Percentiles rank a stretch among this genome's conserved stretches.
phyloP scores from a whole-genome alignment of 1,140 invertebrate genomes.

The Drosophila repleta region DNA sequence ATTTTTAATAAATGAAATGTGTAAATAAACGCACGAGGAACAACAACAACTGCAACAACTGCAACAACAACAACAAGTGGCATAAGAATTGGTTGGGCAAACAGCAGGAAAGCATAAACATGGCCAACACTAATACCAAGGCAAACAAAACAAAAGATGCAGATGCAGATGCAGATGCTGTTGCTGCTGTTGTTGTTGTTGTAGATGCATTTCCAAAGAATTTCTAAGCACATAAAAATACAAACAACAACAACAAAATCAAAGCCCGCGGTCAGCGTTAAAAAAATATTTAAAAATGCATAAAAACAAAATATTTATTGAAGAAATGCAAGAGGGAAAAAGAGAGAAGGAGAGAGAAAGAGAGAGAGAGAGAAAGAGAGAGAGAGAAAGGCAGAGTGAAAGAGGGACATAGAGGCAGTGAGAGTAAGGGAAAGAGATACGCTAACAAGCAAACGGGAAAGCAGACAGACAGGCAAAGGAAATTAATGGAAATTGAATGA shows the following conservation, averaged over 20 bases:
- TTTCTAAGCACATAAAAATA: conserved; percentile 71
- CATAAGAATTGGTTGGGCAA: conserved; percentile 74
- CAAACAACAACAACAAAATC: conserved; percentile 26
- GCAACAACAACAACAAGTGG: conserved; percentile 13
- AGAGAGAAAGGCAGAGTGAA: background rate
- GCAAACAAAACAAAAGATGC: conserved; percentile 70
- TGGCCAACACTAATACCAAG: conserved; percentile 68
- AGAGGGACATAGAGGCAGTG: background rate
- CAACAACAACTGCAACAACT: conserved; percentile 21
- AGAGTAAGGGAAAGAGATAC: background rate
- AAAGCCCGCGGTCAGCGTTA: conserved; percentile 69
- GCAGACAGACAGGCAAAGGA: background rate
- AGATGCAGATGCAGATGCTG: conserved; percentile 59
- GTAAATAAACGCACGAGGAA: conserved; percentile 59
- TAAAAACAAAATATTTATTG: conserved; percentile 82
- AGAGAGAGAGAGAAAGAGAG: background rate
- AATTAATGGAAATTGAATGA: background rate
- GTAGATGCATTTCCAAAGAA: conserved; percentile 74
- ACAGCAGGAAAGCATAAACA: conserved; percentile 80
- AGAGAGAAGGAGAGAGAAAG: background rate
- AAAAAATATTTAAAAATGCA: conserved; percentile 80
- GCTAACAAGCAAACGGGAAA: conserved; percentile 39
- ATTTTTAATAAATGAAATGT: conserved; percentile 80
- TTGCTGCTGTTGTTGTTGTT: background rate
- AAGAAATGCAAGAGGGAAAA: conserved; percentile 20